Evolutionary conservation across 2,888 invertebrate species (phyloP), one percentile per base, ranked within the genome.

Genomic region (Alsophila aescularia): DNA sequence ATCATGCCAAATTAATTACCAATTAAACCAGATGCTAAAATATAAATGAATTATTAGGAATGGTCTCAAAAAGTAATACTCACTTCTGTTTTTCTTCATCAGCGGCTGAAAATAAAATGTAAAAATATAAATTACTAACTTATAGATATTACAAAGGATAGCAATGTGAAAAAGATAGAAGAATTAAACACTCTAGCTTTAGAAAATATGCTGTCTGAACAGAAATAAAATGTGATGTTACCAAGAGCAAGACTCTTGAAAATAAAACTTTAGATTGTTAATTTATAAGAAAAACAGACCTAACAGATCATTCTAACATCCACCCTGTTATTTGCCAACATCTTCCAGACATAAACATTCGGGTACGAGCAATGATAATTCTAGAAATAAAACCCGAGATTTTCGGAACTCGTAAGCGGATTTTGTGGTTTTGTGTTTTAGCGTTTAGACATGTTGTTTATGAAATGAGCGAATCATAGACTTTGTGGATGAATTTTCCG

Each of bases 81-180:
- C 93, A 98, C 97, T 96, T 97, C 93, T 97, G 97, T 93, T 96
- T 96, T 77, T 97, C 97, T 93, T 97, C 97, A 93, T 98, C 98
- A 93, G 97, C 96, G 90, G 98, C 98, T 98, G 95, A 90, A 96
- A 95, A 94, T 8, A 80, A 83, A 79, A 67, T 59, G 8, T 18
- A 5, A 62, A 58, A 64, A 16, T 16, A 32, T 4, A 4, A 13
- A 32, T 32, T 21, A 21, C 6, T 21, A 3, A 10, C 4, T 29
- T 29, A 29, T 2, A 10, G 10, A 29, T n/a, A 29, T 2, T n/a
- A 29, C 10, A n/a, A 2, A 10, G 10, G 29, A 29, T 1, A 21
- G 6, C 21, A n/a, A n/a, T n/a, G n/a, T n/a, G n/a, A n/a, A n/a
- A n/a, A n/a, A n/a, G n/a, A n/a, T n/a, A n/a, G n/a, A n/a, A n/a